Evolutionary conservation across 2,797 vertebrate genomes (phyloP).

Genomic region (Macrochelys suwanniensis): DNA sequence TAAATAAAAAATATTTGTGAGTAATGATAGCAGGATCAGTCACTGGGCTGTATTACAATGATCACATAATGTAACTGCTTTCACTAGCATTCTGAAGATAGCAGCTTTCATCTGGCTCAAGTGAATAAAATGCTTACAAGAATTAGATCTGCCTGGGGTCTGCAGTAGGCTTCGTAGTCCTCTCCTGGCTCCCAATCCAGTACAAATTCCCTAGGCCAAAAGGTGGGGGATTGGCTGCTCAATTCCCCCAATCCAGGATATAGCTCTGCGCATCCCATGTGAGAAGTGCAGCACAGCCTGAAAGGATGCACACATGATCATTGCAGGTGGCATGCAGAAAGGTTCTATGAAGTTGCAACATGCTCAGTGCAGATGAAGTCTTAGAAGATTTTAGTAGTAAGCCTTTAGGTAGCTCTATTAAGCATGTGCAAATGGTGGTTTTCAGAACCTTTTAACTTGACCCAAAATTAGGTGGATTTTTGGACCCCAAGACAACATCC

Average conservation of each 20-base stretch:
- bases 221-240: neutral
- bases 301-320: neutral
- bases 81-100: neutral
- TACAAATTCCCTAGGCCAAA: neutral
- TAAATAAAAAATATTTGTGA: neutral
- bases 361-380: neutral
- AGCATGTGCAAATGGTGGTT: neutral
- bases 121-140: neutral
- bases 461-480: no score
- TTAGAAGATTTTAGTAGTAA: neutral
- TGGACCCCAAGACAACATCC: no score
- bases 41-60: neutral
- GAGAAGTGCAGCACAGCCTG: neutral
- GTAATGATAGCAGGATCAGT: neutral
- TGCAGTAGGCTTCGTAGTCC: neutral
- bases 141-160: neutral
- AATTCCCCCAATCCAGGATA: neutral
- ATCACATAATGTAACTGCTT: accelerated
- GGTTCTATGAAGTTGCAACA: neutral
- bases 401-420: neutral
- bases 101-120: neutral
- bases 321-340: neutral
- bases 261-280: neutral
- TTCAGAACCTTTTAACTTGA: no score
- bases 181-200: neutral